phyloP scores from a whole-genome alignment of 2,113 vertebrate genomes.

The Lota lota region DNA sequence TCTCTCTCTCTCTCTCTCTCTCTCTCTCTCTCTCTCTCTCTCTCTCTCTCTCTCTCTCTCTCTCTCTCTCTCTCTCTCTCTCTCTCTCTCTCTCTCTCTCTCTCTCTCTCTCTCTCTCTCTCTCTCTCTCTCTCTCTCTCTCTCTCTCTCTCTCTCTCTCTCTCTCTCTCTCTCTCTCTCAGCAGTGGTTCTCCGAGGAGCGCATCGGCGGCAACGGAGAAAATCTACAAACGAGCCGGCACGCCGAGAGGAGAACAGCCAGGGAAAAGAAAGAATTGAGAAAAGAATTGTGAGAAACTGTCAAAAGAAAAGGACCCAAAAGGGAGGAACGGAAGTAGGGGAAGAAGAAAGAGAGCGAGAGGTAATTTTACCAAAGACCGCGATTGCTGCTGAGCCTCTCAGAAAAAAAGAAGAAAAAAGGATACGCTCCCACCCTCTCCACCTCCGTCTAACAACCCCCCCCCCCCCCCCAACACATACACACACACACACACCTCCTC shows the following conservation, averaged over 20 bases:
- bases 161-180: constrained; percentile 45
- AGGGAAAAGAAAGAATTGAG: not conserved
- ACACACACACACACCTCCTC: too few species aligned
- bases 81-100: constrained; percentile 45
- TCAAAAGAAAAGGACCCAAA: constrained; percentile 46
- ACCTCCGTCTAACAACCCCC: constrained; percentile 13
- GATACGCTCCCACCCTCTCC: constrained; percentile 55
- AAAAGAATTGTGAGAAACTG: constrained; percentile 33
- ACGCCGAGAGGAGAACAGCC: not conserved
- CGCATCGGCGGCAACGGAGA: constrained; percentile 41
- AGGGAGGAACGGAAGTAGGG: constrained; percentile 1
- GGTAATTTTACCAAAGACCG: constrained; percentile 7
- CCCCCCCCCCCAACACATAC: constrained; percentile 34
- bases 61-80: constrained; percentile 45
- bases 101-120: constrained; percentile 40
- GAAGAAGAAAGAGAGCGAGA: constrained; percentile 12
- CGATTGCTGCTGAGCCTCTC: constrained; percentile 7
- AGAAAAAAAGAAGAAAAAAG: not conserved
- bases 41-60: constrained; percentile 43
- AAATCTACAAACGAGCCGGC: not conserved
- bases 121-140: constrained; percentile 38
- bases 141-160: constrained; percentile 41
- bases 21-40: constrained; percentile 35
- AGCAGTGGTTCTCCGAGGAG: constrained; percentile 51
- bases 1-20: constrained; percentile 46